Evolutionary conservation across 2,888 invertebrate genomes (phyloP), one percentile per base, ranked within the genome.

Genomic region (Agrochola lychnidis): DNA sequence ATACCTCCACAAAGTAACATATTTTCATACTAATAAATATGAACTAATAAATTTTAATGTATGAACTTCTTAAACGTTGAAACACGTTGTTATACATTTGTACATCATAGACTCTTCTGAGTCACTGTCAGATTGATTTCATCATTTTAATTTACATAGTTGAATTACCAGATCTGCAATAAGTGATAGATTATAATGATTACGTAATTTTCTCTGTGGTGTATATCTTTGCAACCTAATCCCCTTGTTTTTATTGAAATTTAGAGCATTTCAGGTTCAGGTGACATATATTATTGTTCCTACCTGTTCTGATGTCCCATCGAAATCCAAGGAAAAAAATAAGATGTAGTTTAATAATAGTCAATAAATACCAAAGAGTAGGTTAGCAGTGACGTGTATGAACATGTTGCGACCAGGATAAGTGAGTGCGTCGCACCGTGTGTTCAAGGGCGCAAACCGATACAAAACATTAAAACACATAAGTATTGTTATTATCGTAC

Each of bases 381-480:
- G 76, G 75, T 82, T 78, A 79, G 66, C 78, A 73, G 78, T 84
- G 79, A 89, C 88, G 79, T 79, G 91, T 86, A 83, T 63, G 78
- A 86, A 90, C 91, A 88, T 89, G 91, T 91, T 84, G 81, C 79
- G 84, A 90, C 90, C 87, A 82, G 89, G 85, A 82, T 83, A 82
- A 83, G 62, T 77, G 78, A 85, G 83, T 84, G 72, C 82, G 78
- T 81, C 82, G 87, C 79, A 78, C 78, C 73, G 87, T 73, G 78
- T 80, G 64, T 82, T 86, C 89, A 89, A 88, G 84, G 86, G 77
- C 89, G 62, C 62, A 81, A 68, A 71, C 71, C 59, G 36, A 67
- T 62, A 72, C 61, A 69, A 79, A 63, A 68, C 63, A 76, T 79
- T 69, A 57, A 70, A 53, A 57, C 10, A 76, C 68, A 42, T 51